Percentiles rank a stretch among this genome's conserved stretches.
Conservation (phyloP, 23 tunicate species). For the Oikopleura dioica region DNA sequence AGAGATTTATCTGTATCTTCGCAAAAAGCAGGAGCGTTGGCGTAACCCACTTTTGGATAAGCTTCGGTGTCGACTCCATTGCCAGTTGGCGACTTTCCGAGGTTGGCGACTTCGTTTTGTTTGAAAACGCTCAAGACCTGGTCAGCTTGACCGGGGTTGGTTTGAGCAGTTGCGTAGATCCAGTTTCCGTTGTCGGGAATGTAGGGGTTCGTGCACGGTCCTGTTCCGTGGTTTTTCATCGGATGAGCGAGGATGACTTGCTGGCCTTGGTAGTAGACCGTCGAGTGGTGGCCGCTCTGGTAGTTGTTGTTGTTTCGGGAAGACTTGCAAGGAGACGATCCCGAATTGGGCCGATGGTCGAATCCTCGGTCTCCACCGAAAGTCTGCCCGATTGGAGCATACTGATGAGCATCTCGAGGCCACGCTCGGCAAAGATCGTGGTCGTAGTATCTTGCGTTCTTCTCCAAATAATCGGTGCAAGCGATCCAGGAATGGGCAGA, state of each 20-base stretch:
- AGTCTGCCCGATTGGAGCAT: slow-evolving; percentile 17
- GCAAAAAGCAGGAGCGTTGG: slow-evolving; percentile 53
- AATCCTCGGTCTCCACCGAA: slow-evolving; percentile 48
- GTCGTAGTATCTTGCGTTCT: slow-evolving; percentile 49
- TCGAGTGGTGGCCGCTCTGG: slow-evolving; percentile 23
- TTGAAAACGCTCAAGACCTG: slow-evolving; percentile 16
- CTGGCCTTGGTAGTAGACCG: slow-evolving; percentile 61
- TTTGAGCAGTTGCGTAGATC: slow-evolving; percentile 23
- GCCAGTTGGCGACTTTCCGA: slow-evolving; percentile 31
- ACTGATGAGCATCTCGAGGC: slow-evolving; percentile 25
- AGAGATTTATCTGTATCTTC: slow-evolving; percentile 42
- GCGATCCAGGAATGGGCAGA: slow-evolving; percentile 37
- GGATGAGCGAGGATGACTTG: slow-evolving; percentile 89
- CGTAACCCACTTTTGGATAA: slow-evolving; percentile 56
- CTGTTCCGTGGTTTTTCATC: slow-evolving; percentile 81
- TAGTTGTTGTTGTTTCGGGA: slow-evolving; percentile 9
- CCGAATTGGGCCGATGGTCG: neutral
- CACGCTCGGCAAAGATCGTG: slow-evolving; percentile 41
- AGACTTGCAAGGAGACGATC: slow-evolving; percentile 18
- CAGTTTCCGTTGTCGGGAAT: slow-evolving; percentile 45
- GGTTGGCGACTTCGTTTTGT: slow-evolving; percentile 20
- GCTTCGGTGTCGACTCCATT: slow-evolving; percentile 13
- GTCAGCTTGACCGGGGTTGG: slow-evolving; percentile 7
- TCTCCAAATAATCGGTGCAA: slow-evolving; percentile 56
- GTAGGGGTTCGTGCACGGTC: slow-evolving; percentile 27